Conservation (phyloP, 2,797 vertebrate genomes). For the Micrastur ruficollis region DNA sequence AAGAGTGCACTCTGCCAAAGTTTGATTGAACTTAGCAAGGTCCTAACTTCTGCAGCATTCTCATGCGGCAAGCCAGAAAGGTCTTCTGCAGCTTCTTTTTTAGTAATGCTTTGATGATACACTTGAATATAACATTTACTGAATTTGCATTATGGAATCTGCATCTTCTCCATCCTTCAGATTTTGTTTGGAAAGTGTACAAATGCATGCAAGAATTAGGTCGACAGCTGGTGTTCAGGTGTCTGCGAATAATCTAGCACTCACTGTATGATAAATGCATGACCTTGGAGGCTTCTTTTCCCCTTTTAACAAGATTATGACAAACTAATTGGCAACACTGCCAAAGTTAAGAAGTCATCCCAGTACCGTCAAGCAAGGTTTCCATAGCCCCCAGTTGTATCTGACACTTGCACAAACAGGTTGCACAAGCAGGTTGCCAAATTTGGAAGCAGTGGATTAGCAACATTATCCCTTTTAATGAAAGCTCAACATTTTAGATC, state of each 20-base stretch:
- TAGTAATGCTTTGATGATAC: background rate
- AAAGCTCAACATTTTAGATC: background rate
- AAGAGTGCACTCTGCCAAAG: background rate
- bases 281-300: background rate
- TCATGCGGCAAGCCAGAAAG: fast-evolving
- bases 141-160: background rate
- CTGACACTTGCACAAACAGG: fast-evolving
- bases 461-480: background rate
- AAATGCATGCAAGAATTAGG: fast-evolving
- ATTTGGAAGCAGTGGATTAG: background rate
- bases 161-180: background rate
- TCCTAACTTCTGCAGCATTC: background rate
- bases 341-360: fast-evolving
- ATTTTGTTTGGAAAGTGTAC: background rate
- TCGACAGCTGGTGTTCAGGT: background rate
- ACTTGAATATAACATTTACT: background rate
- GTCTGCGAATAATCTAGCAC: background rate
- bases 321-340: too few relatives aligned
- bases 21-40: background rate
- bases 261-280: fast-evolving
- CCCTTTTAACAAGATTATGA: background rate
- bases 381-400: fast-evolving
- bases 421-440: background rate
- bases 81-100: background rate
- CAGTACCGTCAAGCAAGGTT: fast-evolving